Base-by-base conservation (phyloP, 2,888 invertebrate genomes). In the Eristalis arbustorum region DNA sequence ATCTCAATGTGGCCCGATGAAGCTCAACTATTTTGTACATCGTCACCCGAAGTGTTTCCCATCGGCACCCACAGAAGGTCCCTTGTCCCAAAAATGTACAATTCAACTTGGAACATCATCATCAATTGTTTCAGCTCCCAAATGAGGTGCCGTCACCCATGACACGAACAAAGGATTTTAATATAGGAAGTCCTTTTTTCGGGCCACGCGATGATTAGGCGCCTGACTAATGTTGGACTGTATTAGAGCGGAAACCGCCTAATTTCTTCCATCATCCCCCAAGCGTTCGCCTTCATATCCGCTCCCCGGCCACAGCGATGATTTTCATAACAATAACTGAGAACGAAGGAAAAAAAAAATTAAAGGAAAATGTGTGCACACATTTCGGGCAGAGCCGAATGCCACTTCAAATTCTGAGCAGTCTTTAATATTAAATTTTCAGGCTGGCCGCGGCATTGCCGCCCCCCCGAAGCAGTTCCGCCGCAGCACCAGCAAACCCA, bases 371-470 rank as follows among this genome's bases (percentile, higher is more conserved):
- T 72, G 72, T 75, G 67, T 75, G 67, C 63, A 49, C 18, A 73
- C 49, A 76, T 76, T 76, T 68, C 34, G n/a, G n/a, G 25, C 49
- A 40, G 57, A 67, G 67, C 75, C 34, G 67, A 68, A 80, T 6
- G 59, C 68, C 22, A 57, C n/a, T 66, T 74, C n/a, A 79, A 78
- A 64, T 61, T 73, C 59, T 61, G 69, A 79, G 69, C 75, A 37
- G 73, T 66, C 74, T 71, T 75, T 80, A 76, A 80, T 73, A 76
- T 84, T 76, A 73, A 80, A 84, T 80, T 80, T 31, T 59, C 59
- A 13, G 18, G 14, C 4, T 14, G 25, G 25, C 25, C 25, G 25
- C 25, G 8, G 31, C 28, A 1, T 59, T n/a, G n/a, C n/a, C n/a
- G n/a, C 23, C n/a, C 40, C 37, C 1, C 42, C 13, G n/a, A n/a